A percentile compares a stretch with the other conserved stretches of the same genome.
These are phyloP conservation scores for Dipodomys merriami DNA, from an alignment of 2,113 vertebrate genomes.

Conservation along the genomic window DNA sequence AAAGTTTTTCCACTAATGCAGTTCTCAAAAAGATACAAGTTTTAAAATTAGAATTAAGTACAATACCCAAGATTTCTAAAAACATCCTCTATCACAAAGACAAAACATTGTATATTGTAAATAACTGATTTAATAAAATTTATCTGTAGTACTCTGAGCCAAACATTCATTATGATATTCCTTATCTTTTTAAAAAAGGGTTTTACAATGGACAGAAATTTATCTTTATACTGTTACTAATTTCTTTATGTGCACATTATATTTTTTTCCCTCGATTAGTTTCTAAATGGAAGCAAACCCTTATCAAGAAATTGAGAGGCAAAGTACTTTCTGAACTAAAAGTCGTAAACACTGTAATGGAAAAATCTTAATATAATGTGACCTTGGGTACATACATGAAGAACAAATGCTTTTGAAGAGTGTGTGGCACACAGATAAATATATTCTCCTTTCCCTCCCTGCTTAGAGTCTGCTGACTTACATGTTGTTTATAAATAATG, in stretches of 20 bases:
- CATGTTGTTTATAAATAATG: conserved; percentile 25
- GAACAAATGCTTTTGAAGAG: background rate
- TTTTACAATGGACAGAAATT: conserved; percentile 13
- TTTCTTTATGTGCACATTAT: conserved; percentile 65
- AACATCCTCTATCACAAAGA: conserved; percentile 48
- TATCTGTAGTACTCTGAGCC: conserved; percentile 63
- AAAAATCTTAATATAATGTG: conserved; percentile 56
- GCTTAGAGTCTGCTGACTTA: conserved; percentile 64
- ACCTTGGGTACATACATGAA: background rate
- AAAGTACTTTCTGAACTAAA: conserved; percentile 39
- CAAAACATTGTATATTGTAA: conserved; percentile 68
- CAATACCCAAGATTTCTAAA: conserved; percentile 42
- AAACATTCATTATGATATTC: conserved; percentile 55
- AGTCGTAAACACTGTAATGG: conserved; percentile 40
- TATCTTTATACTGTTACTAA: background rate
- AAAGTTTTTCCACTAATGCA: conserved; percentile 40
- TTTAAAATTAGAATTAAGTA: conserved; percentile 62
- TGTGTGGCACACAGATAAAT: conserved; percentile 32
- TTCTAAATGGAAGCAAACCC: conserved; percentile 65
- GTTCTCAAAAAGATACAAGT: conserved; percentile 53
- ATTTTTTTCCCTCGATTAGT: background rate
- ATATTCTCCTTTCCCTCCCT: conserved; percentile 67
- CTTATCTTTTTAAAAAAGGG: conserved; percentile 53
- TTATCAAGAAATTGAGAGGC: conserved; percentile 2
- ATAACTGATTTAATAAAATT: conserved; percentile 66